Conservation (phyloP, 1,140 invertebrate genomes). For the Bombus picipes region DNA sequence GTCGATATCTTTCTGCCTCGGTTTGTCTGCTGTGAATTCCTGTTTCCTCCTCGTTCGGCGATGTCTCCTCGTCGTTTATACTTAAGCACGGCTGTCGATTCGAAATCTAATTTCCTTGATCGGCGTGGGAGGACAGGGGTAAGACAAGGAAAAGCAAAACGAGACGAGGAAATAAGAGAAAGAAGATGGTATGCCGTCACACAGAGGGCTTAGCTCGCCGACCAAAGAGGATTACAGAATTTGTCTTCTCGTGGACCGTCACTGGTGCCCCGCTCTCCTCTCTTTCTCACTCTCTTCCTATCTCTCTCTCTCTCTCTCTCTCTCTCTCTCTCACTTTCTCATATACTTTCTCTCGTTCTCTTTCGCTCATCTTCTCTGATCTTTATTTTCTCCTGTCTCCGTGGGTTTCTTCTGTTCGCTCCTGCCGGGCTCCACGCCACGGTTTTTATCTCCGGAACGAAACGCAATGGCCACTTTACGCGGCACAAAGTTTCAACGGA, state of each 20-base stretch:
- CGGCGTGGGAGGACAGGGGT: conserved; percentile 67
- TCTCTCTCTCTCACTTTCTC: not conserved
- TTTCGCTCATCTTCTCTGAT: conserved; percentile 6
- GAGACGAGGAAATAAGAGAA: conserved; percentile 71
- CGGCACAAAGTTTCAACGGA: conserved; percentile 70
- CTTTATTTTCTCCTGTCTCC: conserved; percentile 40
- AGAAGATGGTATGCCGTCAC: conserved; percentile 75
- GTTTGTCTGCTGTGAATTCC: conserved; percentile 13
- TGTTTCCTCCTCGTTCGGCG: conserved; percentile 12
- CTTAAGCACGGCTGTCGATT: conserved; percentile 70
- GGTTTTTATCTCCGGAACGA: conserved; percentile 71
- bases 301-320: not conserved
- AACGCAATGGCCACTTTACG: conserved; percentile 72
- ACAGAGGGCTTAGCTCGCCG: conserved; percentile 80
- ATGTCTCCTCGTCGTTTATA: conserved; percentile 65
- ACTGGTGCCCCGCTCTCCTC: conserved; percentile 55
- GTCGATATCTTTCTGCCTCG: not conserved
- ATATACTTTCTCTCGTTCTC: not conserved
- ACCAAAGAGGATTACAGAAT: conserved; percentile 83
- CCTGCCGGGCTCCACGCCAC: not conserved
- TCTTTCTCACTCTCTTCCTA: not conserved
- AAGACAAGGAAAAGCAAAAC: conserved; percentile 52
- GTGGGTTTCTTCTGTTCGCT: conserved; percentile 34
- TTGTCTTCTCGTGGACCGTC: conserved; percentile 77
- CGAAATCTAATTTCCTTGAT: conserved; percentile 74